phyloP scores from a whole-genome alignment of 2,888 invertebrate genomes.

The Phyllotreta cruciferae region DNA sequence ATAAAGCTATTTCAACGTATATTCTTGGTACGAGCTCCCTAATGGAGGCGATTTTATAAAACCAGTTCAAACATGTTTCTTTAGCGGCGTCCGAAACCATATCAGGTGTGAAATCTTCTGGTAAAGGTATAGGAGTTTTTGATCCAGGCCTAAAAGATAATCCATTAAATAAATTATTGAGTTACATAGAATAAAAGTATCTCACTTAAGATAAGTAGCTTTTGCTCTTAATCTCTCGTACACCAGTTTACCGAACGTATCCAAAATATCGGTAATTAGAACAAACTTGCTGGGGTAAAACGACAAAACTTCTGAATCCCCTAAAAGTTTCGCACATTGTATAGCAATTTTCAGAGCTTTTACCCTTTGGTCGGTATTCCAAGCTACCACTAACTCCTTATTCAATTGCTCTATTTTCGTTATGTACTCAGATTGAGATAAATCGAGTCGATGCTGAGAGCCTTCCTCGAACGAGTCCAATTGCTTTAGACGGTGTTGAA shows the following conservation, averaged over 20 bases:
- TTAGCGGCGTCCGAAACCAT: conserved; percentile 86
- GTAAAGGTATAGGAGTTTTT: conserved; percentile 62
- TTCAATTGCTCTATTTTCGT: conserved; percentile 89
- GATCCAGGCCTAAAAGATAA: conserved; percentile 62
- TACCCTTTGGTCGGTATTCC: conserved; percentile 93
- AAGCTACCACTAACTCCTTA: conserved; percentile 87
- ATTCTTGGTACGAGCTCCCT: conserved; percentile 91
- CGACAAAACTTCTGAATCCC: conserved; percentile 86
- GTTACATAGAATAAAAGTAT: background rate
- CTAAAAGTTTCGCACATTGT: conserved; percentile 93
- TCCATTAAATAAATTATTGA: conserved; percentile 8
- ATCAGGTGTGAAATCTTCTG: conserved; percentile 77
- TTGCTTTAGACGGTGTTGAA: conserved; percentile 89
- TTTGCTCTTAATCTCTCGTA: conserved; percentile 83
- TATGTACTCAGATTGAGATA: conserved; percentile 83
- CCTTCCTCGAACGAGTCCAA: conserved; percentile 94
- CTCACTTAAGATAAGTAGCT: conserved; percentile 64
- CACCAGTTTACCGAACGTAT: conserved; percentile 91
- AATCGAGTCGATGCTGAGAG: conserved; percentile 82
- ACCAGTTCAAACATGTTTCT: conserved; percentile 98
- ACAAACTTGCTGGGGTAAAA: conserved; percentile 99
- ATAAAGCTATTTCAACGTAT: conserved; percentile 92
- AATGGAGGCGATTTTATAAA: conserved; percentile 98
- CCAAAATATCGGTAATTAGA: conserved; percentile 92
- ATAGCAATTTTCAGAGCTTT: conserved; percentile 96